Conservation (phyloP, 2,888 invertebrate genomes). For the Sphecodes monilicornis region DNA sequence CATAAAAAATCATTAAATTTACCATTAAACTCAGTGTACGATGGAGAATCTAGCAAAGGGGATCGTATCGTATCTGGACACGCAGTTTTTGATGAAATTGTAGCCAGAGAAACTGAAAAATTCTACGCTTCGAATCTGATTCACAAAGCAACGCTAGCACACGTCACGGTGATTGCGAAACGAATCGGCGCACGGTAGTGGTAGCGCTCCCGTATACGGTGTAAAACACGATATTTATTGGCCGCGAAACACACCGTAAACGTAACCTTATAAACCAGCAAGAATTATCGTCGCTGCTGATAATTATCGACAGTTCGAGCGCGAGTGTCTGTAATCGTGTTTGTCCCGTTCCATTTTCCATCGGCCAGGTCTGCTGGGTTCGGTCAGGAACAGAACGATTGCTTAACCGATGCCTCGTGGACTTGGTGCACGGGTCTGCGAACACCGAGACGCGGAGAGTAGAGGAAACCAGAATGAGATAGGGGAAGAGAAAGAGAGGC, state of each 20-base stretch:
- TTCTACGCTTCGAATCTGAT: background rate
- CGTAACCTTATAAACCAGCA: slow-evolving; percentile 32
- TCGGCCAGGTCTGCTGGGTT: background rate
- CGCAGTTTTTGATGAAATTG: too few species aligned
- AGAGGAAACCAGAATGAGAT: background rate
- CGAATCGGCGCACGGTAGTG: slow-evolving; percentile 5
- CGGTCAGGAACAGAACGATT: slow-evolving; percentile 37
- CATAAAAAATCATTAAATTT: too few species aligned
- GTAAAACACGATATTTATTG: slow-evolving; percentile 32
- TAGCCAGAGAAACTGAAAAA: too few species aligned
- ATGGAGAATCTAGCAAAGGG: too few species aligned
- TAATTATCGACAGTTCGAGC: slow-evolving; percentile 32
- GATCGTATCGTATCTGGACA: too few species aligned
- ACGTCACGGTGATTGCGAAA: slow-evolving; percentile 32
- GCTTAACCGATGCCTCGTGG: slow-evolving; percentile 51
- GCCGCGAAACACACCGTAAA: slow-evolving; percentile 12
- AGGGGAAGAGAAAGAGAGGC: background rate
- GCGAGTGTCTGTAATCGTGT: slow-evolving; percentile 20
- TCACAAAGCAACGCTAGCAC: background rate
- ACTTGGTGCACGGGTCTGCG: background rate
- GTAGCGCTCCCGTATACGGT: slow-evolving; percentile 6
- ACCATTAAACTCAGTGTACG: too few species aligned
- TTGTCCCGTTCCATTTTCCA: slow-evolving; percentile 35
- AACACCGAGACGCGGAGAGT: background rate
- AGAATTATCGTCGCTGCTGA: slow-evolving; percentile 29